Percentiles rank a stretch among this genome's conserved stretches.
phyloP scores from a whole-genome alignment of 37 sponge, comb jelly and placozoan species.

The Cliona cf. orientalis region DNA sequence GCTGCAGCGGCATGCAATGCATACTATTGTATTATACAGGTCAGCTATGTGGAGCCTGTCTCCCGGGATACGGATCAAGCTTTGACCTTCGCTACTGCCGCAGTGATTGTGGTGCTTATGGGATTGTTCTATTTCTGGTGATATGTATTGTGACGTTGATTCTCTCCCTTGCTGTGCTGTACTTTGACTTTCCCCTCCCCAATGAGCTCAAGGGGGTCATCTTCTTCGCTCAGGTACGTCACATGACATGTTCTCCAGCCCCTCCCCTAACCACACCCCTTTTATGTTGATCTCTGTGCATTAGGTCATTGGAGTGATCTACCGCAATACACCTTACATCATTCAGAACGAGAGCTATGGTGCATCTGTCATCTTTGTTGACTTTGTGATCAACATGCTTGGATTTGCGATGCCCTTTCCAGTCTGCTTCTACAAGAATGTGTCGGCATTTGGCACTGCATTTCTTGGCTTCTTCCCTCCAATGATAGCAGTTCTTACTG shows the following conservation, averaged over 20 bases:
- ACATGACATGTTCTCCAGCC: background rate
- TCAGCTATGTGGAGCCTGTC: constrained; percentile 63
- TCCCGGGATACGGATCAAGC: constrained; percentile 28
- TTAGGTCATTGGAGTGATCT: constrained; percentile 73
- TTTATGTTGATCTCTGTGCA: background rate
- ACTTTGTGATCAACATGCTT: constrained; percentile 49
- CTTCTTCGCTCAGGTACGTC: constrained; percentile 55
- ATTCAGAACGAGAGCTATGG: background rate
- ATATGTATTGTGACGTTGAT: constrained; percentile 24
- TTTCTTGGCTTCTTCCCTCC: constrained; percentile 73
- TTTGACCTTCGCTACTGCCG: constrained; percentile 67
- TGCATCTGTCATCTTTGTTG: background rate
- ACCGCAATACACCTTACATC: constrained; percentile 15
- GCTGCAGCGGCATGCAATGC: background rate
- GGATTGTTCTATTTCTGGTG: constrained; percentile 47
- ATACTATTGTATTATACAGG: constrained; percentile 15
- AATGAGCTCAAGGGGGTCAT: constrained; percentile 65
- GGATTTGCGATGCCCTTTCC: constrained; percentile 77
- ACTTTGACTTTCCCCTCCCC: constrained; percentile 54
- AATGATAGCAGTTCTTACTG: constrained; percentile 21
- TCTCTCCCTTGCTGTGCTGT: constrained; percentile 27
- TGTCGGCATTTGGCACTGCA: constrained; percentile 45
- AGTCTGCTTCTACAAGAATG: constrained; percentile 29
- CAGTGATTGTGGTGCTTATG: constrained; percentile 4
- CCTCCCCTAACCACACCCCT: background rate